A percentile compares a stretch with the other conserved stretches of the same genome.
Conservation (phyloP, 2,113 vertebrate genomes). For the Galemys pyrenaicus region DNA sequence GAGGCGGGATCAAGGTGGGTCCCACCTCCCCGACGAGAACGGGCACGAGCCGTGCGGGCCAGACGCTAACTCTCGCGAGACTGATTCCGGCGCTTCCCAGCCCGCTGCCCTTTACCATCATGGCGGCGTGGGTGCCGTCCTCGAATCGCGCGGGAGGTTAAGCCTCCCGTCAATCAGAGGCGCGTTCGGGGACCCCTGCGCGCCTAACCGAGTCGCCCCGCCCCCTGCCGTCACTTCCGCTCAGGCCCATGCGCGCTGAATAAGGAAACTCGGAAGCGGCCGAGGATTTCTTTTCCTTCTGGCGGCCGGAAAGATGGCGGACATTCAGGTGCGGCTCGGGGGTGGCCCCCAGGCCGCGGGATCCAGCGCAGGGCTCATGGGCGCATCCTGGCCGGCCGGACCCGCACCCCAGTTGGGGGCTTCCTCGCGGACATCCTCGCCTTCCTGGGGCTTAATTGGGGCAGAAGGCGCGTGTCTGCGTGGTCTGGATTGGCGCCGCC, state of each 20-base stretch:
- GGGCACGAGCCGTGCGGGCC: fast-evolving
- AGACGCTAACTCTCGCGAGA: background rate
- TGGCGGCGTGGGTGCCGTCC: background rate
- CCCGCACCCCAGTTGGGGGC: background rate
- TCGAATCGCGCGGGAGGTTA: background rate
- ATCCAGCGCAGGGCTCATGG: fast-evolving
- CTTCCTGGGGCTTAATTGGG: background rate
- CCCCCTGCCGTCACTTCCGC: constrained; percentile 66
- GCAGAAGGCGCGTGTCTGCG: background rate
- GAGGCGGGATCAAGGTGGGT: fast-evolving
- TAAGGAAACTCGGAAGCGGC: background rate
- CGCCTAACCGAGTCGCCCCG: background rate
- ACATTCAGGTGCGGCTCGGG: constrained; percentile 70
- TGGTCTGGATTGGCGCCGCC: too few species aligned
- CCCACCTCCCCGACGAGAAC: fast-evolving
- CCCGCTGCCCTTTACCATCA: too few species aligned
- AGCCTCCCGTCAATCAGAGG: background rate
- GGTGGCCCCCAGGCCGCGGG: fast-evolving
- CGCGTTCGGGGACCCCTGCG: background rate
- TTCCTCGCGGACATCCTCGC: fast-evolving
- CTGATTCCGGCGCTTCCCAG: fast-evolving
- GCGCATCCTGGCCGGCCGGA: background rate
- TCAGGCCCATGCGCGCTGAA: background rate
- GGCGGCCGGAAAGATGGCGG: constrained; percentile 75
- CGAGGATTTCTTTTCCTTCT: background rate